A percentile compares a stretch with the other conserved stretches of the same genome.
phyloP scores from a whole-genome alignment of 2,113 vertebrate species.

The Ariopsis seemanni region DNA sequence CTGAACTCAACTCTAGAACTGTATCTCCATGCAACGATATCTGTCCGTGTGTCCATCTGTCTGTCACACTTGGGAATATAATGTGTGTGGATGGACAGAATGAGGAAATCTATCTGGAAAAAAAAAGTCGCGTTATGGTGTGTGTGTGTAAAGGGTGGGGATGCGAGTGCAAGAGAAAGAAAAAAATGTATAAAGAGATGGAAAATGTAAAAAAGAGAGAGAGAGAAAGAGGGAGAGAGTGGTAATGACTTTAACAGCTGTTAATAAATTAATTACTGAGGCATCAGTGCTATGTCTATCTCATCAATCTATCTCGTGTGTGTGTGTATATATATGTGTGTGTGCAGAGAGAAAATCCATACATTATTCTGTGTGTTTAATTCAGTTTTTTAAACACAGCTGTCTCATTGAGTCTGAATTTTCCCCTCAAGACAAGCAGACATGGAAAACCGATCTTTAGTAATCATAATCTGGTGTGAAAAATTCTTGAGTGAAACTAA shows the following conservation, averaged over 20 bases:
- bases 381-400: background rate
- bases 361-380: conserved; percentile 48
- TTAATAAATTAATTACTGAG: conserved; percentile 40
- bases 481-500: background rate
- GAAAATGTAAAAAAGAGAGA: background rate
- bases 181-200: background rate
- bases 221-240: background rate
- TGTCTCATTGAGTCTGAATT: conserved; percentile 35
- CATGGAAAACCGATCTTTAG: background rate
- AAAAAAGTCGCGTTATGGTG: background rate
- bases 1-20: conserved; percentile 54
- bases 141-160: background rate
- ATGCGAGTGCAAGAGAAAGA: background rate
- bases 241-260: conserved; percentile 38
- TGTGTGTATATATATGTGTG: background rate
- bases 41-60: background rate
- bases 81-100: background rate
- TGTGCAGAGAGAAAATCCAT: conserved; percentile 58
- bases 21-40: background rate
- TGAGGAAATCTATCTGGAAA: background rate
- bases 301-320: background rate
- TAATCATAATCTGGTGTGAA: background rate
- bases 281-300: background rate
- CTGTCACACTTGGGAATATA: background rate
- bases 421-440: background rate